phyloP scores from a whole-genome alignment of 2,797 vertebrate species.

The Aphelocoma californica region DNA sequence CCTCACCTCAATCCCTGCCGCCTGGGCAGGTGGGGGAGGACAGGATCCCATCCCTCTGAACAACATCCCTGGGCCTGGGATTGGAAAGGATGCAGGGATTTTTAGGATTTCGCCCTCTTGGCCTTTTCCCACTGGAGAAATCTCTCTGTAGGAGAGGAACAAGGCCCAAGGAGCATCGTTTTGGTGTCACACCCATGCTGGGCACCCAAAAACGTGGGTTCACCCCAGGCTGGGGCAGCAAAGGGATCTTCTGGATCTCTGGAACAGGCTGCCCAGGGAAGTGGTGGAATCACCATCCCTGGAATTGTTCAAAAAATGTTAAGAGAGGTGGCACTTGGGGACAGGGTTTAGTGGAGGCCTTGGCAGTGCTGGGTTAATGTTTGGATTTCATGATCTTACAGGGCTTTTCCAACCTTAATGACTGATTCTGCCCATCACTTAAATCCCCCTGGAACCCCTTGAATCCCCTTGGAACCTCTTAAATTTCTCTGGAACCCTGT shows the following conservation, averaged over 20 bases:
- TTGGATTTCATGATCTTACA: background rate
- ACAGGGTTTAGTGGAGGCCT: background rate
- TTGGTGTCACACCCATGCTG: background rate
- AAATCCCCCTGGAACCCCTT: background rate
- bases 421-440: background rate
- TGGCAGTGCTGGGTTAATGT: background rate
- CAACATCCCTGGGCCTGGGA: accelerated
- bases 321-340: background rate
- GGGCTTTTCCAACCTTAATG: background rate
- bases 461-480: too few species aligned
- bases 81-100: background rate
- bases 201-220: background rate
- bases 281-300: background rate
- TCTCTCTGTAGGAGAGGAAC: accelerated
- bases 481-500: too few species aligned
- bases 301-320: too few species aligned
- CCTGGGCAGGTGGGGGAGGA: background rate
- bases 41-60: background rate
- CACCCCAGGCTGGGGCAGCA: background rate
- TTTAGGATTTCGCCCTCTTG: background rate
- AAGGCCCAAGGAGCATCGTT: background rate
- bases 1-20: background rate
- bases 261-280: background rate
- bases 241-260: background rate
- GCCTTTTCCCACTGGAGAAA: accelerated